Evolutionary conservation across 2,888 invertebrate species (phyloP).

Genomic region (Lumbricus terrestris): DNA sequence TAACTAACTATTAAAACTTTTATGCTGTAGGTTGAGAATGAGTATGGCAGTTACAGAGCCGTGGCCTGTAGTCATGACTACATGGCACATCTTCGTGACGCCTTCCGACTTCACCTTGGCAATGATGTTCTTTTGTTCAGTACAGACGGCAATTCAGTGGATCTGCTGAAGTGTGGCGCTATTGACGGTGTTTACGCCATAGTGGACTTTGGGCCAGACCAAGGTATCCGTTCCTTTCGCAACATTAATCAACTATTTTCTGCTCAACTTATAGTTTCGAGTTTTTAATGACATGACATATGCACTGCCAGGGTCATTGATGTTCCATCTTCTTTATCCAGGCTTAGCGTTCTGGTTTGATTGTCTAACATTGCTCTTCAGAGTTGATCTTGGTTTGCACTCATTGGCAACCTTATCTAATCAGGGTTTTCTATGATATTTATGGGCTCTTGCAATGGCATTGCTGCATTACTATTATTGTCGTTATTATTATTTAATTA

Average conservation of each 20-base stretch:
- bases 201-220: constrained; percentile 67
- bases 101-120: constrained; percentile 66
- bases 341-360: too few relatives aligned
- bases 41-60: constrained; percentile 77
- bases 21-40: constrained; percentile 76
- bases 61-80: constrained; percentile 72
- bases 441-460: too few relatives aligned
- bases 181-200: constrained; percentile 74
- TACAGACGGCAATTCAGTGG: constrained; percentile 71
- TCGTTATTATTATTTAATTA: too few relatives aligned
- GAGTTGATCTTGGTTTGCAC: not conserved
- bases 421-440: too few relatives aligned
- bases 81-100: constrained; percentile 69
- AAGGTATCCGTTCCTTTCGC: constrained; percentile 10
- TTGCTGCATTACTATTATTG: too few relatives aligned
- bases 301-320: too few relatives aligned
- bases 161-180: constrained; percentile 68
- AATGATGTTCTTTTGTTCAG: constrained; percentile 76
- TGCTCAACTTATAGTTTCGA: too few relatives aligned
- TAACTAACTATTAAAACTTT: not conserved
- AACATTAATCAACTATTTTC: not conserved
- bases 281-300: too few relatives aligned
- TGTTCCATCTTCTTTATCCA: too few relatives aligned
- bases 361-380: not conserved
- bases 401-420: not conserved